Evolutionary conservation across 1,140 invertebrate species (phyloP).

Genomic region (Tigriopus japonicus): DNA sequence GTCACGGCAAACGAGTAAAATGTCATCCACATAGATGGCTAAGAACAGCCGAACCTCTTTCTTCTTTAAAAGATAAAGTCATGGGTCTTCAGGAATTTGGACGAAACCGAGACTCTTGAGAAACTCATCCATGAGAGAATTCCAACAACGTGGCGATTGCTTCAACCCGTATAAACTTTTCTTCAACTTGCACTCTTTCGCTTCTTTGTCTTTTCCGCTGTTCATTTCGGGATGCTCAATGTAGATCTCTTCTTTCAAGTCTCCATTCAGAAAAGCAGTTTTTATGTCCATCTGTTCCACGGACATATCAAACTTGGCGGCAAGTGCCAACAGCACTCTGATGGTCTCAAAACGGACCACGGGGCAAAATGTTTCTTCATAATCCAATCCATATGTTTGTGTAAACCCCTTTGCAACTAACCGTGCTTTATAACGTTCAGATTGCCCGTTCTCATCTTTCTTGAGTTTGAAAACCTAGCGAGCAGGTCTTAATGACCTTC

Average conservation of each 20-base stretch:
- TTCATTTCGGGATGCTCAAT: conserved; percentile 15
- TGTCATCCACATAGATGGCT: too few relatives aligned
- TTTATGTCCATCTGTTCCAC: conserved; percentile 19
- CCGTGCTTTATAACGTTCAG: conserved; percentile 22
- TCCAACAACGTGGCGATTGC: too few relatives aligned
- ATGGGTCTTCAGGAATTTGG: too few relatives aligned
- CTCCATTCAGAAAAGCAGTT: conserved; percentile 20
- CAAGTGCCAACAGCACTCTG: conserved; percentile 14
- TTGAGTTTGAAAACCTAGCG: conserved; percentile 28
- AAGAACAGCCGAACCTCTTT: too few relatives aligned
- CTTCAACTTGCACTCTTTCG: too few relatives aligned
- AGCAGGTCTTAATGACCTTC: conserved; percentile 23
- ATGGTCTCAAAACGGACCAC: conserved; percentile 21
- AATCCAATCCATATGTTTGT: conserved; percentile 21
- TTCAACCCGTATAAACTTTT: too few relatives aligned
- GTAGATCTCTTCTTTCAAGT: conserved; percentile 17
- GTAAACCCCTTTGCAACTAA: conserved; percentile 22
- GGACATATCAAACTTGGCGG: conserved; percentile 9
- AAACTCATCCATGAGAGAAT: too few relatives aligned
- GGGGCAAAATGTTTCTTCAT: conserved; percentile 20
- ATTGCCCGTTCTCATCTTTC: conserved; percentile 19
- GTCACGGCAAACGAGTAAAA: too few relatives aligned
- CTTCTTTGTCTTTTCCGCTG: too few relatives aligned
- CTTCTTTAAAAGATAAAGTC: too few relatives aligned
- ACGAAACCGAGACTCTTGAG: too few relatives aligned